Percentiles rank a stretch among this genome's conserved stretches.
Conservation (phyloP, 1,140 invertebrate species). For the Drosophila ambigua region DNA sequence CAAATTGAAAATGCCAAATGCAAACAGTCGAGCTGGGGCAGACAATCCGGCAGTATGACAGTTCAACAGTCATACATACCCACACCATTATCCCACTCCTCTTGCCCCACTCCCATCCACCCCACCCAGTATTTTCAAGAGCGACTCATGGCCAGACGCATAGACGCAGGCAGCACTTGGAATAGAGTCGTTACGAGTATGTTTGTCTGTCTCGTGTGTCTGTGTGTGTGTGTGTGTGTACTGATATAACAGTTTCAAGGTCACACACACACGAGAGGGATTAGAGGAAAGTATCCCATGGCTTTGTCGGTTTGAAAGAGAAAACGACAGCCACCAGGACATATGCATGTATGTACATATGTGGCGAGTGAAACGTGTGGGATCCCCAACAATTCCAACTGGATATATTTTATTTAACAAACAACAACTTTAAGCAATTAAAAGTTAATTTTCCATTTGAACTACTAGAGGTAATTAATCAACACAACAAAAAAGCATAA, state of each 20-base stretch:
- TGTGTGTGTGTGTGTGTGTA: constrained; percentile 31
- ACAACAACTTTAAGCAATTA: constrained; percentile 66
- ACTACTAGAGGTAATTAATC: constrained; percentile 51
- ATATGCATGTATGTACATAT: constrained; percentile 2
- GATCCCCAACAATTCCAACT: constrained; percentile 35
- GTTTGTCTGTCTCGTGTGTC: constrained; percentile 18
- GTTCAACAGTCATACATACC: constrained; percentile 32
- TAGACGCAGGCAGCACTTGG: background rate
- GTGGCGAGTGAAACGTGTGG: background rate
- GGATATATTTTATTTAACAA: constrained; percentile 43
- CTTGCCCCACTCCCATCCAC: background rate
- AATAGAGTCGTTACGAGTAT: constrained; percentile 22
- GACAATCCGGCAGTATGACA: constrained; percentile 15
- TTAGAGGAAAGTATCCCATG: constrained; percentile 26
- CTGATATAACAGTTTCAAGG: constrained; percentile 49
- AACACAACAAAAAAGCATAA: constrained; percentile 4
- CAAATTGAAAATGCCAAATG: constrained; percentile 81
- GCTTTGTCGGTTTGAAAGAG: constrained; percentile 1
- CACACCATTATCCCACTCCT: background rate
- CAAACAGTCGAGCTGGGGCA: constrained; percentile 65
- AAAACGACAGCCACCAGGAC: background rate
- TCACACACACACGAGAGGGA: constrained; percentile 18
- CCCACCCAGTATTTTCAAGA: background rate
- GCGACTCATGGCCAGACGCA: constrained; percentile 20
- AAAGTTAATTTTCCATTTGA: constrained; percentile 64